phyloP scores from a whole-genome alignment of 2,797 vertebrate species.

The Gadopsis bispinosus region DNA sequence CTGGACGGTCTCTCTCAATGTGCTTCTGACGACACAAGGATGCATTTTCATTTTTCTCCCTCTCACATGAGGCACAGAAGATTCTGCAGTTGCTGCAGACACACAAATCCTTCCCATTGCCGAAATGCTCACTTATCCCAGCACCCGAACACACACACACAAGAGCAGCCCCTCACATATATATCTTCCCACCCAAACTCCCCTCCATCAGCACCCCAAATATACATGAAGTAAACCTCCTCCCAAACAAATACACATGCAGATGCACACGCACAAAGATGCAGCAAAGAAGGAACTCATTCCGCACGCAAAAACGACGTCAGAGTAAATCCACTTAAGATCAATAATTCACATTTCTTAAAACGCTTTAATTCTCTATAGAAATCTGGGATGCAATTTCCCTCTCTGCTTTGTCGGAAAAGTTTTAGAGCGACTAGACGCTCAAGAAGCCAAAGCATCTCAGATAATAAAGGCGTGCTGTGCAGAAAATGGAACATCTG shows the following conservation, averaged over 20 bases:
- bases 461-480: constrained; percentile 63
- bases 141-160: constrained; percentile 26
- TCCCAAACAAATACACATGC: constrained; percentile 35
- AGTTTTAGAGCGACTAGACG: constrained; percentile 65
- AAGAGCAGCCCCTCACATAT: constrained; percentile 10
- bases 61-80: constrained; percentile 16
- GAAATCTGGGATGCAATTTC: constrained; percentile 77
- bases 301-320: constrained; percentile 52
- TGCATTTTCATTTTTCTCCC: constrained; percentile 48
- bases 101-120: constrained; percentile 33
- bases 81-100: constrained; percentile 44
- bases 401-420: constrained; percentile 70
- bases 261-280: constrained; percentile 18
- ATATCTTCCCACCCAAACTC: constrained; percentile 24
- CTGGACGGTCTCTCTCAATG: constrained; percentile 36
- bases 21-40: constrained; percentile 44
- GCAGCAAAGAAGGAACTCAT: constrained; percentile 37
- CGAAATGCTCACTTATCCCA: constrained; percentile 37
- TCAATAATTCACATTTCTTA: constrained; percentile 85
- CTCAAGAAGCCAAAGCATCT: constrained; percentile 57
- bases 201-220: constrained; percentile 26
- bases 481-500: constrained; percentile 66
- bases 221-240: constrained; percentile 20
- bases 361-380: constrained; percentile 81
- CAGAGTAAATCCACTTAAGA: constrained; percentile 79